phyloP scores from a whole-genome alignment of 1,140 invertebrate genomes.

The Drosophila triauraria region DNA sequence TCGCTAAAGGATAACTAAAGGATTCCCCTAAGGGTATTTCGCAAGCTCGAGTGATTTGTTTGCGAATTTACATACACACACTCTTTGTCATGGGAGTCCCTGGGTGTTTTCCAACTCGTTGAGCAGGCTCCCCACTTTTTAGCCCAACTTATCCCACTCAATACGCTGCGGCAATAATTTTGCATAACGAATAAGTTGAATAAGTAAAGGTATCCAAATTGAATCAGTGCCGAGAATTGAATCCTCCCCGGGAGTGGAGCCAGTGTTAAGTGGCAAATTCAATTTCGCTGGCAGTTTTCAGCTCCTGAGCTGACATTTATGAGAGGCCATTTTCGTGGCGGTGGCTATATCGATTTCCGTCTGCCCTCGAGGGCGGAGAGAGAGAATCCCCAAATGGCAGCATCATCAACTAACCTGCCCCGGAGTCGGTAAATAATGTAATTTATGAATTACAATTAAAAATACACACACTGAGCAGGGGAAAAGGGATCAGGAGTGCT shows the following conservation, averaged over 20 bases:
- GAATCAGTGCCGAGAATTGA: conserved; percentile 58
- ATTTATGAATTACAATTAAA: conserved; percentile 79
- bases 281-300: conserved; percentile 54
- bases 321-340: conserved; percentile 41
- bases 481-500: conserved; percentile 8
- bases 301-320: conserved; percentile 45
- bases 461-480: conserved; percentile 38
- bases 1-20: conserved; percentile 81
- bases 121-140: conserved; percentile 48
- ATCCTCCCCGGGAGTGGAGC: conserved; percentile 18
- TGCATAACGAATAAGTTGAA: conserved; percentile 72
- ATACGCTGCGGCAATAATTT: conserved; percentile 71
- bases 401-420: conserved; percentile 53
- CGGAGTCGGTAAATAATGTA: conserved; percentile 57
- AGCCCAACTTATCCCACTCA: conserved; percentile 23
- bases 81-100: conserved; percentile 45
- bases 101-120: conserved; percentile 77
- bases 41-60: conserved; percentile 76
- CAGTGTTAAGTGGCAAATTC: conserved; percentile 61
- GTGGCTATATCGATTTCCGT: conserved; percentile 37
- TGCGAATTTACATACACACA: conserved; percentile 76
- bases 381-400: conserved; percentile 36
- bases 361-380: not conserved
- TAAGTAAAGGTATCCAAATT: conserved; percentile 74
- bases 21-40: conserved; percentile 80